Evolutionary conservation across 2,888 invertebrate species (phyloP).

Genomic region (Dynastes maya): DNA sequence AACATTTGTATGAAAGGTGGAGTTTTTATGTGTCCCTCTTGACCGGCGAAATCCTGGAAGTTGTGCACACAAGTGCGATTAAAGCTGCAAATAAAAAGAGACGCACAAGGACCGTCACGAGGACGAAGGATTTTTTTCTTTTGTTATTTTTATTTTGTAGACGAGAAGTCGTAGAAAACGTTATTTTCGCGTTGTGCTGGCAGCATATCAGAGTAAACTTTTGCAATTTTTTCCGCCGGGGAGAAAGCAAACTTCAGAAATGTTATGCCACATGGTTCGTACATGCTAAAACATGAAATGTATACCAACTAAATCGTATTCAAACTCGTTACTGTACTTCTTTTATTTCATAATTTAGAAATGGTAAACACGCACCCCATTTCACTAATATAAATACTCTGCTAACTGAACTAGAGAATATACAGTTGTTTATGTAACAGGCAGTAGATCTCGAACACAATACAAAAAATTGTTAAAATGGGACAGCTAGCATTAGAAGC

Average conservation of each 20-base stretch:
- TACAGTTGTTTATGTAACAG: no score
- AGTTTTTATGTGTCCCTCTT: constrained; percentile 49
- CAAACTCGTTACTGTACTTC: neutral
- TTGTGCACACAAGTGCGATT: constrained; percentile 49
- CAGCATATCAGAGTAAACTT: constrained; percentile 32
- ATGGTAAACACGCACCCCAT: neutral
- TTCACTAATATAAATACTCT: neutral
- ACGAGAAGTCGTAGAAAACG: constrained; percentile 33
- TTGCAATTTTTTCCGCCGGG: constrained; percentile 16
- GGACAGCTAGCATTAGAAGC: no score
- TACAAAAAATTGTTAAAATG: no score
- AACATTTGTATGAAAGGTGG: constrained; percentile 50
- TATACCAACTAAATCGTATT: neutral
- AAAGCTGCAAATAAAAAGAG: constrained; percentile 48
- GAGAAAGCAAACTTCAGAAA: constrained; percentile 16
- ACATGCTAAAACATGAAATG: constrained; percentile 10
- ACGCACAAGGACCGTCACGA: constrained; percentile 33
- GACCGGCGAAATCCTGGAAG: constrained; percentile 47
- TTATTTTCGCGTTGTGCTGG: constrained; percentile 36
- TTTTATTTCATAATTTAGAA: neutral
- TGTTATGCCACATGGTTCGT: constrained; percentile 27
- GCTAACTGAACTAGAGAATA: no score
- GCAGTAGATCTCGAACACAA: no score
- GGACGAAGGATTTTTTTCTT: constrained; percentile 27
- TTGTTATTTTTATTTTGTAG: constrained; percentile 38